Percentiles rank a stretch among this genome's conserved stretches.
These are phyloP conservation scores for Eristalis pertinax DNA, from an alignment of 2,888 invertebrate species.

Conservation along the genomic window DNA sequence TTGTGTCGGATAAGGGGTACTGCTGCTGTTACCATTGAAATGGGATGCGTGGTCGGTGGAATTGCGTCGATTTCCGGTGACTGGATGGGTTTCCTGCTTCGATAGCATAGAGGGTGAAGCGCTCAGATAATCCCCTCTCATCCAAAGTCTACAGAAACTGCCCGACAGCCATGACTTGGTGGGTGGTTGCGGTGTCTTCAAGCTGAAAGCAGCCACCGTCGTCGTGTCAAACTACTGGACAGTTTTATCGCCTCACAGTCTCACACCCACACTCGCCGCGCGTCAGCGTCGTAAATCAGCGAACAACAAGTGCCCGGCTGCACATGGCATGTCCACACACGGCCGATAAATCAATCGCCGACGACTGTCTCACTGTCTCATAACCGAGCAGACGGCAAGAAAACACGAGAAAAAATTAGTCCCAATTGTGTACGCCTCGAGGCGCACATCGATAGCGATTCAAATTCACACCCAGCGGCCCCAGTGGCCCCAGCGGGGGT, in stretches of 20 bases:
- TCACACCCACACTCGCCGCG: not conserved
- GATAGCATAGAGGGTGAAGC: not conserved
- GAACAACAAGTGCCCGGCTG: not conserved
- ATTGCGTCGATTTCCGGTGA: not conserved
- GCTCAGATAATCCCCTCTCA: not conserved
- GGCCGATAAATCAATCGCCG: constrained; percentile 2
- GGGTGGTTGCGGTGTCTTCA: not conserved
- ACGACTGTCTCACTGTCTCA: not conserved
- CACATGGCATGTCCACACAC: not conserved
- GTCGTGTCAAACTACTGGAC: not conserved
- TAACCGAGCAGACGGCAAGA: not conserved
- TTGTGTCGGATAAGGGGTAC: not conserved
- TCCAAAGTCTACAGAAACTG: too few relatives aligned
- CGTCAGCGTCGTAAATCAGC: not conserved
- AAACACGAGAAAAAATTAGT: not conserved
- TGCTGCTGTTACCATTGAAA: not conserved
- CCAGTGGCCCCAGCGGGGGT: constrained; percentile 34
- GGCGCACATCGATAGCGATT: not conserved
- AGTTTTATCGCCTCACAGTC: not conserved
- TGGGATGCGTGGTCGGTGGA: not conserved
- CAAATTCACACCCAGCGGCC: constrained; percentile 16
- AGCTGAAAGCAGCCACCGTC: not conserved
- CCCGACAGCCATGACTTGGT: not conserved
- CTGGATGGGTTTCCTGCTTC: too few relatives aligned
- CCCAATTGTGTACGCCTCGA: not conserved